Evolutionary conservation across 1,140 invertebrate species (phyloP).

Genomic region (Heliconius congener): DNA sequence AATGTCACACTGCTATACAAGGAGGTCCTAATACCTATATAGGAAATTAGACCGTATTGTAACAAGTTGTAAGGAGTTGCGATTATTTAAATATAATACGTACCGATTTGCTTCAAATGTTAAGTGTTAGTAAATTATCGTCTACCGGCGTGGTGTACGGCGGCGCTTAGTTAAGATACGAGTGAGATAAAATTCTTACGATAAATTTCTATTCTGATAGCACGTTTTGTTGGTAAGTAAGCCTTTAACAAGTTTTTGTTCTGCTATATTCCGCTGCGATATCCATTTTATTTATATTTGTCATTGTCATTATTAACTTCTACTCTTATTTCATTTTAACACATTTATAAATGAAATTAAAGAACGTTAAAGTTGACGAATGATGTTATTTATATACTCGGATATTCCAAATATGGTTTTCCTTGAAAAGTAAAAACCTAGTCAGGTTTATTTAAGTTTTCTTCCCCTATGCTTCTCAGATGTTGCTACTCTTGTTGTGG

Average conservation of each 20-base stretch:
- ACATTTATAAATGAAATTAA: too few relatives aligned
- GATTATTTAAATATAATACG: constrained; percentile 20
- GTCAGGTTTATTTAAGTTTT: too few relatives aligned
- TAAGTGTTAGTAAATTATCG: constrained; percentile 43
- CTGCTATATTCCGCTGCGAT: neutral
- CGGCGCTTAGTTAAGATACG: constrained; percentile 39
- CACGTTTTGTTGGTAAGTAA: constrained; percentile 30
- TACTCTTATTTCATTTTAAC: too few relatives aligned
- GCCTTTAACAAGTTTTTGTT: constrained; percentile 15
- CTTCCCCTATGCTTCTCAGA: too few relatives aligned
- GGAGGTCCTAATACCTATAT: neutral
- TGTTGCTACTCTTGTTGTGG: too few relatives aligned
- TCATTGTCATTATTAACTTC: too few relatives aligned
- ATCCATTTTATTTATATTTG: too few relatives aligned
- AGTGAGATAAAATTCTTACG: constrained; percentile 39
- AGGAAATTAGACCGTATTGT: neutral
- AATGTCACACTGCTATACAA: neutral
- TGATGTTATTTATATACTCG: too few relatives aligned
- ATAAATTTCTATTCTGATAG: constrained; percentile 37
- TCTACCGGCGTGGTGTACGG: constrained; percentile 27
- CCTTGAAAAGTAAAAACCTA: too few relatives aligned
- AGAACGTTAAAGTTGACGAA: too few relatives aligned
- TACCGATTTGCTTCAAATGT: constrained; percentile 39
- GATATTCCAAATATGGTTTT: too few relatives aligned
- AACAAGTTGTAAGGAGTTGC: neutral